A percentile compares a stretch with the other conserved stretches of the same genome.
Evolutionary conservation across 2,888 invertebrate genomes (phyloP).

Genomic region (Bedellia somnulentella): DNA sequence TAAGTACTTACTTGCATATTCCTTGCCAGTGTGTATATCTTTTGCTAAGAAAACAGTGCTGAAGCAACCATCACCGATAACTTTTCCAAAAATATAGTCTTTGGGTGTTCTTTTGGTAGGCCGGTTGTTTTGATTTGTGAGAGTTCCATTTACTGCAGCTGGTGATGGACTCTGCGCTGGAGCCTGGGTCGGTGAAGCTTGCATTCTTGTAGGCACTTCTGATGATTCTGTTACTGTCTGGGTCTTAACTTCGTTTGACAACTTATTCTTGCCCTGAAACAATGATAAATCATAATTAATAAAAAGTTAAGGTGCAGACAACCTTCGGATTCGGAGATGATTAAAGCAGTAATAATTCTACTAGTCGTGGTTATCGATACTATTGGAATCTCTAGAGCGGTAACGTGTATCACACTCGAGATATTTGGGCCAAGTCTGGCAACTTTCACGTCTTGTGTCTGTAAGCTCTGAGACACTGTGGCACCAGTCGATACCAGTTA

Average conservation of each 20-base stretch:
- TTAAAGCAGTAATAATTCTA: no score
- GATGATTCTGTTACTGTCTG: neutral
- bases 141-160: constrained; percentile 15
- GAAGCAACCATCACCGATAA: constrained; percentile 96
- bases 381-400: no score
- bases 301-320: no score
- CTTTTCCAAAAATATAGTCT: constrained; percentile 94
- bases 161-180: constrained; percentile 21
- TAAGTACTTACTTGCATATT: constrained; percentile 96
- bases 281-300: no score
- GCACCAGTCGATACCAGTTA: no score
- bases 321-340: no score
- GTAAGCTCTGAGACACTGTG: constrained; percentile 7
- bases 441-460: constrained; percentile 9
- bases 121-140: constrained; percentile 24
- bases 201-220: constrained; percentile 54
- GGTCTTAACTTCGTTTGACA: no score
- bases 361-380: no score
- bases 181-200: constrained; percentile 46
- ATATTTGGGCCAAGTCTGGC: constrained; percentile 3
- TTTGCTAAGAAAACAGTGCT: constrained; percentile 93
- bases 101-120: constrained; percentile 72
- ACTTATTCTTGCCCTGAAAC: no score
- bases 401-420: no score
- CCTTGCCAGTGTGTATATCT: constrained; percentile 84